These are phyloP conservation scores for Notolepis coatsorum DNA, from an alignment of 2,797 vertebrate genomes.

Conservation along the genomic window DNA sequence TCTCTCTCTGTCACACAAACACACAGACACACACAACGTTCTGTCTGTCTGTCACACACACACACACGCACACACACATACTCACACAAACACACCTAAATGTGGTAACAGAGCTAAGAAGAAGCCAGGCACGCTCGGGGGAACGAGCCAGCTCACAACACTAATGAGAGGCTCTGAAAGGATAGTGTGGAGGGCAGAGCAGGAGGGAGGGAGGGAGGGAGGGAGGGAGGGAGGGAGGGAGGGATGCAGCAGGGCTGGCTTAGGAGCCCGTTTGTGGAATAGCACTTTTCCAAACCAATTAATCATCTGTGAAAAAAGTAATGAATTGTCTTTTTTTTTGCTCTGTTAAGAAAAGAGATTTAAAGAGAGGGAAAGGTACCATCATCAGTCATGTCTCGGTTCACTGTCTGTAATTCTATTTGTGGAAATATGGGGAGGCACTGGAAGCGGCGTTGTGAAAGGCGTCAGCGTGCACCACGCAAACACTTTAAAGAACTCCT, in stretches of 20 bases:
- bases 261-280: background rate
- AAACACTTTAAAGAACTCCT: too few species aligned
- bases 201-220: background rate
- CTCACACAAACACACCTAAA: background rate
- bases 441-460: background rate
- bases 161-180: conserved; percentile 1
- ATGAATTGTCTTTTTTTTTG: background rate
- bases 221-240: background rate
- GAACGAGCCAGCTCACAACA: background rate
- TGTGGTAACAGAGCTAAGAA: background rate
- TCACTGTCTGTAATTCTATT: background rate
- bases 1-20: background rate
- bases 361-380: background rate
- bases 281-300: conserved; percentile 12
- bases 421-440: background rate
- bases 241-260: background rate
- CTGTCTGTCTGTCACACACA: conserved; percentile 11
- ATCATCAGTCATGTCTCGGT: background rate
- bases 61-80: conserved; percentile 20
- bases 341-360: background rate
- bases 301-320: background rate
- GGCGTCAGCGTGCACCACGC: too few species aligned
- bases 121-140: background rate
- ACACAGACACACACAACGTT: too few species aligned
- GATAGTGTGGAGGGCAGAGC: background rate